Evolutionary conservation across 2,113 vertebrate species (phyloP).

Genomic region (Xiphophorus maculatus): DNA sequence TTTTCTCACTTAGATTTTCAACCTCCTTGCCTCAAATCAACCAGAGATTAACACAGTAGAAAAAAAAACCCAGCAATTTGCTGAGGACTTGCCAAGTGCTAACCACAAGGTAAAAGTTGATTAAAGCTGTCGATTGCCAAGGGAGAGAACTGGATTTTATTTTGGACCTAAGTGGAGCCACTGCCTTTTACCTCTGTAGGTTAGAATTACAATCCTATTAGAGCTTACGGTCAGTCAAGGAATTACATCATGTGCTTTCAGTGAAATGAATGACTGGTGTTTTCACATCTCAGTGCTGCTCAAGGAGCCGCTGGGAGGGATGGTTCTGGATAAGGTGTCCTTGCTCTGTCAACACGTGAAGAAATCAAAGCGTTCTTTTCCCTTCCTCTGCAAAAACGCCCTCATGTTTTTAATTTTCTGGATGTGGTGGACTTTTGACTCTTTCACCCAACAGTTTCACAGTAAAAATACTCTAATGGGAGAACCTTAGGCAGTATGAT

Average conservation of each 20-base stretch:
- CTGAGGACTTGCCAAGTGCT: conserved; percentile 39
- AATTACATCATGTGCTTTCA: conserved; percentile 27
- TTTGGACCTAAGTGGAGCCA: conserved; percentile 17
- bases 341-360: conserved; percentile 67
- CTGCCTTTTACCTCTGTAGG: conserved; percentile 22
- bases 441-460: conserved; percentile 45
- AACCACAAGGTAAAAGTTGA: conserved; percentile 17
- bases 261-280: conserved; percentile 54
- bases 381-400: conserved; percentile 51
- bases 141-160: conserved; percentile 55
- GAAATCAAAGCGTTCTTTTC: conserved; percentile 59
- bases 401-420: conserved; percentile 65
- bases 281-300: conserved; percentile 46
- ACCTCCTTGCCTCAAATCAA: conserved; percentile 41
- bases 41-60: conserved; percentile 21
- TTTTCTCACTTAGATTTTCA: conserved; percentile 51
- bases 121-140: conserved; percentile 35
- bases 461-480: conserved; percentile 19
- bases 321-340: conserved; percentile 64
- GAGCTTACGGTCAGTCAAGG: conserved; percentile 2
- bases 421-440: conserved; percentile 62
- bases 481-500: conserved; percentile 27
- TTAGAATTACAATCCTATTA: conserved; percentile 36
- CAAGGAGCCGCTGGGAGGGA: conserved; percentile 51
- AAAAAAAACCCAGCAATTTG: conserved; percentile 29